Evolutionary conservation across 2,797 vertebrate species (phyloP), one percentile per base, ranked within the genome.

Genomic region (Podarcis siculus): DNA sequence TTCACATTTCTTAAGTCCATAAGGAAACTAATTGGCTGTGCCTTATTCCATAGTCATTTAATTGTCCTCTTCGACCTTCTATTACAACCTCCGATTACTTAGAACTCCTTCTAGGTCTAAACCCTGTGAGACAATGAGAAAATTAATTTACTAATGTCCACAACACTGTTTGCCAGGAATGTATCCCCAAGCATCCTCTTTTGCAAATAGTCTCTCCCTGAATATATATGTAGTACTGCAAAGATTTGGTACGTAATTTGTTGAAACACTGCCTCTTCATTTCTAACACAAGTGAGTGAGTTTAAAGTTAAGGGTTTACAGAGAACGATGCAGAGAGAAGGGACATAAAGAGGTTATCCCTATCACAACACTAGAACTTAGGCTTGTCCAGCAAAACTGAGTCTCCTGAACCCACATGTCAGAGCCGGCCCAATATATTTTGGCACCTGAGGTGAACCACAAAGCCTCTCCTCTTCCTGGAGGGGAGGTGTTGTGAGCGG

Each of bases 201-300:
- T 91, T 92, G 87, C 73, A 94, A 95, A 93, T 94, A 92, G 87
- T 4, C 88, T 96, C 84, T 90, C 82, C 91, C 86, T 93, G 85
- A 93, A 92, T 94, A 79, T 69, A 75, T 73, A 79, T 79, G n/a
- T 92, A 94, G 90, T 55, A 89, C 64, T 89, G 89, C 91, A 90
- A 89, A 91, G 72, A 94, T 76, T 61, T 76, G 55, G 30, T 71
- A 61, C 76, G 39, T 64, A 85, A 61, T n/a, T 58, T 83, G 69
- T 73, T 84, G 73, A 25, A 61, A 72, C 58, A 64, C 55, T 42
- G 55, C 55, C 8, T 85, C 27, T 64, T 64, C 27, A 21, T 39
- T 42, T 76, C 55, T 85, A 64, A 80, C 7, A 32, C 15, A 76
- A 17, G 71, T 32, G n/a, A 5, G n/a, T 35, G 12, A 32, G 25